Conservation (phyloP, 2,113 vertebrate species). For the Callithrix jacchus region DNA sequence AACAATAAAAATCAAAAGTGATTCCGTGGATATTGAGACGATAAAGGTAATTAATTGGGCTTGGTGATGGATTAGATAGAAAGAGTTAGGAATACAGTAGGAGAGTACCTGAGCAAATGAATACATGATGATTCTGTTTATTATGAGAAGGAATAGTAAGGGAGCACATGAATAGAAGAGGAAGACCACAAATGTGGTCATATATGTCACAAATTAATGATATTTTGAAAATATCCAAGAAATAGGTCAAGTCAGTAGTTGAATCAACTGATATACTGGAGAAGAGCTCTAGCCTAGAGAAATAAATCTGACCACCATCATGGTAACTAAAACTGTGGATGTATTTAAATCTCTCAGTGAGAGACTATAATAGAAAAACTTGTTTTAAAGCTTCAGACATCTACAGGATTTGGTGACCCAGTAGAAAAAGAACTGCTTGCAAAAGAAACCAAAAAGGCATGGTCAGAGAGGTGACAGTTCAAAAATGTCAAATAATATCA, state of each 20-base stretch:
- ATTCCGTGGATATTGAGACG: background rate
- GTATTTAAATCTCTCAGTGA: background rate
- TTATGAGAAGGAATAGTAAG: background rate
- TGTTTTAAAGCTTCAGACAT: background rate
- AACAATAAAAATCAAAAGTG: background rate
- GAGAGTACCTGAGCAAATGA: background rate
- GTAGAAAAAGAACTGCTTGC: background rate
- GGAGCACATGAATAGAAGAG: background rate
- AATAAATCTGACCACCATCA: background rate
- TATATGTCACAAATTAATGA: background rate
- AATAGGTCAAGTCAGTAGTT: background rate
- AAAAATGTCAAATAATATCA: constrained; percentile 11
- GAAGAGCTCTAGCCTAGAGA: background rate
- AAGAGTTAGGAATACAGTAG: background rate
- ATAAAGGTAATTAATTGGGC: background rate
- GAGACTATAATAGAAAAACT: background rate
- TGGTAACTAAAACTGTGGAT: background rate
- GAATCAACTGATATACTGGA: background rate
- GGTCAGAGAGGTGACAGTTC: background rate
- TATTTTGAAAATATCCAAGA: background rate
- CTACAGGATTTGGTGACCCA: background rate
- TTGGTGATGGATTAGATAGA: background rate
- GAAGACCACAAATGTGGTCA: background rate
- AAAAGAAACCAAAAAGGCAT: background rate
- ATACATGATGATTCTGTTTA: background rate